Evolutionary conservation across 2,113 vertebrate genomes (phyloP).

Genomic region (Caloenas nicobarica): DNA sequence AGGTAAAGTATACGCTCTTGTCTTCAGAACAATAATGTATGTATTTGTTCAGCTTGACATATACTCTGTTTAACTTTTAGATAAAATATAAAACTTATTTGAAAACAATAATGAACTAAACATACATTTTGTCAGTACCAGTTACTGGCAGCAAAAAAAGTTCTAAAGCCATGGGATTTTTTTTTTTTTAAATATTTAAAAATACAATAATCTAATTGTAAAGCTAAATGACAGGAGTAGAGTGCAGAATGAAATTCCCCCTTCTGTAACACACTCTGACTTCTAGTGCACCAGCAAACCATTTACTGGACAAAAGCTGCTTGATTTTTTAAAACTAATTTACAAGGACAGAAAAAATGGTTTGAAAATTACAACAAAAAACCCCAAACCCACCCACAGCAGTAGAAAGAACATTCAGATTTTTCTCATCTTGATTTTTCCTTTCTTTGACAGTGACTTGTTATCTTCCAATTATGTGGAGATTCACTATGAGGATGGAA

Average conservation of each 20-base stretch:
- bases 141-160: not conserved
- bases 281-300: not conserved
- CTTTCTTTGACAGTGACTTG: conserved; percentile 84
- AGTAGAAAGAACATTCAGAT: not conserved
- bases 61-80: not conserved
- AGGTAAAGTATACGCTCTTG: not conserved
- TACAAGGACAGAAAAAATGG: not conserved
- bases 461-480: conserved; percentile 95
- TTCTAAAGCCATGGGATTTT: not conserved
- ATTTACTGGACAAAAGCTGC: not conserved
- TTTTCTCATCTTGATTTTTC: conserved; percentile 12
- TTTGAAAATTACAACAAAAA: not conserved
- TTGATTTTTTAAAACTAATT: not conserved
- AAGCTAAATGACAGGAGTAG: not conserved
- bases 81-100: not conserved
- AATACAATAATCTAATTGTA: not conserved
- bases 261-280: not conserved
- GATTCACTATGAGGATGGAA: conserved; percentile 92
- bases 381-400: fast-evolving
- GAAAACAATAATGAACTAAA: not conserved
- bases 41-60: not conserved
- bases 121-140: not conserved
- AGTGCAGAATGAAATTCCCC: not conserved
- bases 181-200: not conserved
- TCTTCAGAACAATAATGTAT: not conserved